Conservation (phyloP, 1,140 invertebrate genomes). For the Steinernema khuongi region DNA sequence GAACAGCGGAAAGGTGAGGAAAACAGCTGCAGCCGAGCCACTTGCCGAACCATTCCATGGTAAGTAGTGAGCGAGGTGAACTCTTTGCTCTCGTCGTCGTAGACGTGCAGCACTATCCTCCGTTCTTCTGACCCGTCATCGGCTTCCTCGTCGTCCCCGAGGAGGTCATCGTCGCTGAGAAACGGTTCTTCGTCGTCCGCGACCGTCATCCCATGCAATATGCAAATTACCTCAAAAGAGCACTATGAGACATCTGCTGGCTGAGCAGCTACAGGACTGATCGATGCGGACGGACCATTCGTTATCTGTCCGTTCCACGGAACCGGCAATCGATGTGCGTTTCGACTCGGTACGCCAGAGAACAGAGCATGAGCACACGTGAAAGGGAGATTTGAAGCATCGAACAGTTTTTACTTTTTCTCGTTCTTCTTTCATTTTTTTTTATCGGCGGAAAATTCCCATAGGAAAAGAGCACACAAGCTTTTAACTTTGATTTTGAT, state of each 20-base stretch:
- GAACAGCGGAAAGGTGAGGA: neutral
- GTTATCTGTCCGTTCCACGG: neutral
- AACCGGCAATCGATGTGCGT: neutral
- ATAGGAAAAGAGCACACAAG: too few species aligned
- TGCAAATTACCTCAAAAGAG: neutral
- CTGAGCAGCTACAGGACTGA: neutral
- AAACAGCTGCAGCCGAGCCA: neutral
- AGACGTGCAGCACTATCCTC: conserved; percentile 31
- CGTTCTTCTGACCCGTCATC: conserved; percentile 22
- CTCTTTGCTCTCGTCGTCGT: conserved; percentile 32
- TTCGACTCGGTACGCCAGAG: neutral
- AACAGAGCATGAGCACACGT: too few species aligned
- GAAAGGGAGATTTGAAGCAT: too few species aligned
- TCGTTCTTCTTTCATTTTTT: too few species aligned
- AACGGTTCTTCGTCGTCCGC: neutral
- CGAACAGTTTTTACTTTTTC: too few species aligned
- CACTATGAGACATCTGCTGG: neutral
- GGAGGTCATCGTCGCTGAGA: neutral
- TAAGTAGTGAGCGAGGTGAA: conserved; percentile 33
- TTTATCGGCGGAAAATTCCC: too few species aligned
- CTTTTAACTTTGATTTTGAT: too few species aligned
- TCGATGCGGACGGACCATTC: neutral
- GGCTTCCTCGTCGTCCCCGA: neutral
- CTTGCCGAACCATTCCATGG: conserved; percentile 31
- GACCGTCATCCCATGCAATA: neutral